Base-by-base conservation (phyloP, 2,113 vertebrate genomes). In the Amia ocellicauda region DNA sequence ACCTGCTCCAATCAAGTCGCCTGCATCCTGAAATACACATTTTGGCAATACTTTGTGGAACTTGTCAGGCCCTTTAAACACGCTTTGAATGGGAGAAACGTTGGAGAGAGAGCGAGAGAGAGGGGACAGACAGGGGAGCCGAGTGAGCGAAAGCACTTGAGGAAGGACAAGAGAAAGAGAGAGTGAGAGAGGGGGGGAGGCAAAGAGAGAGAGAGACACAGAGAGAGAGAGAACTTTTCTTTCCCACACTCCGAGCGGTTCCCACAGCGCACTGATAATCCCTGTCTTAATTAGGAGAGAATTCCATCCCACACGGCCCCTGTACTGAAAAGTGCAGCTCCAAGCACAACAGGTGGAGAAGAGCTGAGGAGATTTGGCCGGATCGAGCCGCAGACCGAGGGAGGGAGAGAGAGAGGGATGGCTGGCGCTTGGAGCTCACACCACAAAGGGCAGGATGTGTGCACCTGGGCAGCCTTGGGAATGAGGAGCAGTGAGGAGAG, bases 201-300 rank as follows among this genome's bases (percentile, higher is more conserved):
- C n/a, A 75, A 78, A 73, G 78, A 43, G 27, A 49, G 24, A 26
- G 41, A 40, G 54, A 42, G 43, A 5, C 13, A 20, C 52, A 36
- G 31, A 1, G 31, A 76, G 78, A 73, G 78, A 70, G 74, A 74
- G 59, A 70, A 67, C 68, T 66, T 67, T 74, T 62, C 75, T 79
- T 89, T 89, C 87, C 85, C 88, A 88, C 88, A 88, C 85, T 89
- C 81, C 4, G 47, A 69, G 67, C 66, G 53, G 81, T 87, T 90
- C 86, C 83, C 86, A 90, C 85, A 88, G 78, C 80, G 76, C 76
- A 75, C 81, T 55, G 76, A 74, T 89, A 89, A 90, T 89, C 87
- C 87, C 83, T 82, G 85, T 86, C 86, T 85, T 88, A 88, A 88
- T 89, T 90, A 84, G 87, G 80, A 82, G 79, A 80, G 81, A 86